Evolutionary conservation across 2,797 vertebrate species (phyloP), one percentile per base, ranked within the genome.

Genomic region (Enteromius paludinosus): DNA sequence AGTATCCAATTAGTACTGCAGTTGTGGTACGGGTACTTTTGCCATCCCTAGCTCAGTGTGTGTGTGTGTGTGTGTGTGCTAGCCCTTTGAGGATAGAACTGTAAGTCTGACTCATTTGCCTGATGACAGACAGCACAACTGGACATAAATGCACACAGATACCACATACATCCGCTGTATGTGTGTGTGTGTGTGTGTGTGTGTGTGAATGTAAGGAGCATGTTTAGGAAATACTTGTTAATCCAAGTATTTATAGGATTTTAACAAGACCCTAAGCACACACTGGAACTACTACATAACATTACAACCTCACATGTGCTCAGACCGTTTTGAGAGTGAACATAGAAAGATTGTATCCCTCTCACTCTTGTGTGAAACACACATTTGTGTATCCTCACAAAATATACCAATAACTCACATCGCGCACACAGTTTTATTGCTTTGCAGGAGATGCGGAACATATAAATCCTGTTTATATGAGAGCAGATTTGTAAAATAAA

Each of bases 71-170:
- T 52, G 52, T 54, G 52, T n/a, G 17, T 54, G 52, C 20, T 41
- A 41, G 0, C 38, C 38, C 41, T 43, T 43, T 43, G 41, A 43
- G 41, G 11, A 43, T 43, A 43, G 41, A 0, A 35, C 33, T 5
- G 5, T 6, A 80, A 52, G 70, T 5, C 10, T 35, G 52, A 61
- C 41, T 25, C 23, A 66, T 74, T 74, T 47, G 4, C n/a, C 43
- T 74, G 69, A 66, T 82, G 71, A 82, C 80, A 82, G 80, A 82
- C 71, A 82, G 79, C 59, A 82, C 80, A 75, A 49, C 45, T 82
- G 71, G 61, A 73, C 69, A 49, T 47, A 62, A 35, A 66, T 23
- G n/a, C 68, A 72, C 28, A 62, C 78, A 61, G 35, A 69, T 28
- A 45, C 38, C 78, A 54, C 23, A 69, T 6, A 59, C 23, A 49